These are phyloP conservation scores for Ptilodon capucinus DNA, from an alignment of 2,888 invertebrate genomes.

Conservation along the genomic window DNA sequence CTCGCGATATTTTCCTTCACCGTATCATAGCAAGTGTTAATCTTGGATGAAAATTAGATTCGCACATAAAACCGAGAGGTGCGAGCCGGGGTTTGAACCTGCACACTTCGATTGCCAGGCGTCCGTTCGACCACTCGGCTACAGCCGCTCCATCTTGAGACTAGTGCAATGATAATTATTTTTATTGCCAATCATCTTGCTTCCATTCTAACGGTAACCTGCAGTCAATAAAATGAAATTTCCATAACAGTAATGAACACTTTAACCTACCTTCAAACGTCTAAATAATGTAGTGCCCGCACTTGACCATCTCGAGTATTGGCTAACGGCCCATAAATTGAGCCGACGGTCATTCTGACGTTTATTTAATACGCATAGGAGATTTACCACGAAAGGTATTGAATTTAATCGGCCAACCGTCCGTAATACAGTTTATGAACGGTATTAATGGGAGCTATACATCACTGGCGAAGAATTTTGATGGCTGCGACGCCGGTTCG, in stretches of 20 bases:
- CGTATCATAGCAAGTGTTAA: no score
- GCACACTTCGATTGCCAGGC: no score
- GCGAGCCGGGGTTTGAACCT: no score
- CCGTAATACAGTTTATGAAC: constrained; percentile 66
- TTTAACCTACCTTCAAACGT: background rate
- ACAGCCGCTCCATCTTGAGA: background rate
- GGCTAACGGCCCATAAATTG: constrained; percentile 64
- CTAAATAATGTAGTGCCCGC: constrained; percentile 21
- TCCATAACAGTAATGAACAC: background rate
- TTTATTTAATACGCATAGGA: constrained; percentile 78
- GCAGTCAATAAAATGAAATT: background rate
- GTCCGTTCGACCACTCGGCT: no score
- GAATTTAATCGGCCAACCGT: constrained; percentile 71
- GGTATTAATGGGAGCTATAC: constrained; percentile 50
- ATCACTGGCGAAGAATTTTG: constrained; percentile 30
- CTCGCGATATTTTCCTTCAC: no score
- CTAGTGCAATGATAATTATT: background rate
- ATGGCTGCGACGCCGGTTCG: constrained; percentile 19
- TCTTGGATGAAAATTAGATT: no score
- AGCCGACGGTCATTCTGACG: constrained; percentile 58
- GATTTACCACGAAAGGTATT: constrained; percentile 75
- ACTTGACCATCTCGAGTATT: constrained; percentile 39
- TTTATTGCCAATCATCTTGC: background rate
- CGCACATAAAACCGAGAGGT: no score
- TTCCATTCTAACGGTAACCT: background rate